Conservation (phyloP, 2,888 invertebrate genomes). For the Callimorpha dominula region DNA sequence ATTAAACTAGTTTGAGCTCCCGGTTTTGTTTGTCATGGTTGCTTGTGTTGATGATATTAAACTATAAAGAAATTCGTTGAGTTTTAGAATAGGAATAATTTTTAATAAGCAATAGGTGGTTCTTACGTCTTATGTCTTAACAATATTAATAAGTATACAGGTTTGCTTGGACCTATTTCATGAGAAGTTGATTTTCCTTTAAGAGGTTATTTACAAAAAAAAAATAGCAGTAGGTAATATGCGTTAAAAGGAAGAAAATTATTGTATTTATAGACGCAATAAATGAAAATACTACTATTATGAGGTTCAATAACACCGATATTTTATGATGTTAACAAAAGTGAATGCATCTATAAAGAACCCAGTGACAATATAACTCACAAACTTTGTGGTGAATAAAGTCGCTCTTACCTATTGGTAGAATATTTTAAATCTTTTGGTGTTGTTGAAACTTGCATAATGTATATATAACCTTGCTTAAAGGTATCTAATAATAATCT, state of each 20-base stretch:
- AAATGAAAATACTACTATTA: not conserved
- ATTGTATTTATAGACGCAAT: not conserved
- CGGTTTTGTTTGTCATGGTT: conserved; percentile 34
- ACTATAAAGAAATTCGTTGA: conserved; percentile 7
- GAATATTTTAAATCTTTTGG: not conserved
- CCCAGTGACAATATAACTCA: too few species aligned
- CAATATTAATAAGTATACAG: not conserved
- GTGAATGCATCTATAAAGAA: too few species aligned
- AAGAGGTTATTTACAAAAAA: not conserved
- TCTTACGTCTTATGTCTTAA: not conserved
- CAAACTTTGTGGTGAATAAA: not conserved
- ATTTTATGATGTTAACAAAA: not conserved
- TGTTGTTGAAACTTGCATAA: not conserved
- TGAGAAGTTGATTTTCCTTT: not conserved
- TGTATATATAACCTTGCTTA: not conserved
- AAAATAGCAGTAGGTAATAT: not conserved
- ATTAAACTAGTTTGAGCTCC: conserved; percentile 28
- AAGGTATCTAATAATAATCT: not conserved
- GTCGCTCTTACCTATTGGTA: not conserved
- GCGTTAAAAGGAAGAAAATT: not conserved
- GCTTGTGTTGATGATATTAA: conserved; percentile 5
- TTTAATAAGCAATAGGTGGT: too few species aligned
- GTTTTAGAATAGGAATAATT: not conserved
- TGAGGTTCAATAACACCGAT: not conserved
- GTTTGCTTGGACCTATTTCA: not conserved